Percentiles rank a stretch among this genome's conserved stretches.
Conservation (phyloP, 2,797 vertebrate species). For the Periophthalmus magnuspinnatus region DNA sequence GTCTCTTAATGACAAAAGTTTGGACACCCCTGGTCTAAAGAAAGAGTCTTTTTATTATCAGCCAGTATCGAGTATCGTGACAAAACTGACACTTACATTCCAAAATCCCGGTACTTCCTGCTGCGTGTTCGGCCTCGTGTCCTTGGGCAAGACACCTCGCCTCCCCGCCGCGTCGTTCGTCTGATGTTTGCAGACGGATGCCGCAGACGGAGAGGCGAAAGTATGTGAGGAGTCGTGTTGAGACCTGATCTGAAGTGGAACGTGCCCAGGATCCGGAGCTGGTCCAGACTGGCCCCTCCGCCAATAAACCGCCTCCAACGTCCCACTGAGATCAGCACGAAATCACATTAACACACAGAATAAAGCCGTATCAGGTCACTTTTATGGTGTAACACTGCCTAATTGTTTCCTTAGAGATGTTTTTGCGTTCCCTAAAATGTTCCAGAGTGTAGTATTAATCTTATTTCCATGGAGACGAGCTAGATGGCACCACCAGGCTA, state of each 20-base stretch:
- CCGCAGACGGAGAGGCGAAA: neutral
- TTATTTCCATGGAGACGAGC: too few relatives aligned
- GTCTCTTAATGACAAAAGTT: too few relatives aligned
- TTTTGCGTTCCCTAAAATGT: too few relatives aligned
- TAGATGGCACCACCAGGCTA: too few relatives aligned
- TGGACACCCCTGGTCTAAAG: too few relatives aligned
- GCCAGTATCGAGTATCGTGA: too few relatives aligned
- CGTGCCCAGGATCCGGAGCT: slow-evolving; percentile 12
- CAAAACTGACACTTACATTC: too few relatives aligned
- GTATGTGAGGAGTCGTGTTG: slow-evolving; percentile 39
- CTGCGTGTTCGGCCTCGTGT: neutral
- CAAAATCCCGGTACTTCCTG: neutral
- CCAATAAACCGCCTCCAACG: neutral
- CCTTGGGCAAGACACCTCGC: neutral
- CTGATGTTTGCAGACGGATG: neutral
- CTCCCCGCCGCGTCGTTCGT: neutral
- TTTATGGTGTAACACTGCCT: too few relatives aligned
- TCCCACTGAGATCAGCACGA: neutral
- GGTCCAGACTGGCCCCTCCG: slow-evolving; percentile 18
- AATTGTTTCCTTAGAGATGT: too few relatives aligned
- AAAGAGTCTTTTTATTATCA: too few relatives aligned
- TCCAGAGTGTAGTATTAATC: too few relatives aligned
- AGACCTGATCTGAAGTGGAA: slow-evolving; percentile 47
- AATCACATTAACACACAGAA: neutral
- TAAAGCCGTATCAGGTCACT: too few relatives aligned